Evolutionary conservation across 2,797 vertebrate species (phyloP), one percentile per base, ranked within the genome.

Genomic region (Neoniphon sammara): DNA sequence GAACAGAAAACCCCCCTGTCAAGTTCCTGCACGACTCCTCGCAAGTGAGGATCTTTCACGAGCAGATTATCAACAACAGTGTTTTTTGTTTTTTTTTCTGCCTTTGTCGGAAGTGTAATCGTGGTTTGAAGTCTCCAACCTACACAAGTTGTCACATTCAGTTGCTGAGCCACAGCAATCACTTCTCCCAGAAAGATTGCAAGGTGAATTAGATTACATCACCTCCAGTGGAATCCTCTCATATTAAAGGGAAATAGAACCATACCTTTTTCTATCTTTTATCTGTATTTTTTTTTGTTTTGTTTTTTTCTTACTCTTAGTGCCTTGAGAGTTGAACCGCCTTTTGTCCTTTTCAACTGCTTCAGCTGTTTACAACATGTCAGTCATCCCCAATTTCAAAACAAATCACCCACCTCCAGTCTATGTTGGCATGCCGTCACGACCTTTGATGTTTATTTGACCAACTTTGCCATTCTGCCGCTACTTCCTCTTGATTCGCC

Each of bases 191-290:
- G 73, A 84, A 60, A 78, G 82, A 88, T 83, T 90, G 87, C 76
- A 25, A 80, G 67, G 57, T 71, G 87, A 90, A 85, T 87, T 86
- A 83, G 89, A 91, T 92, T 90, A 90, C 91, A 91, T 92, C 89
- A 90, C 84, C 82, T 83, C 73, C 70, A 82, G 83, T 88, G 83
- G 71, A 82, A 59, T 59, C 80, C 80, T 85, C 86, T 90, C 81
- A 90, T 83, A 93, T 91, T 90, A 87, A 89, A 88, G 75, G 55
- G 54, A 71, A 77, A 77, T 55, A 78, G 82, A 81, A 71, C 84
- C 68, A 70, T 84, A 75, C 76, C 31, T 64, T 39, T 18, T 78
- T 80, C 80, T 84, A 75, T 78, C 31, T 64, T 39, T 18, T 76
- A 78, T 81, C 66, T 76, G 66, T 85, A 57, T 61, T 47, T 36